Percentiles rank a stretch among this genome's conserved stretches.
Evolutionary conservation across 2,797 vertebrate genomes (phyloP).

Genomic region (Spinibarbus caldwelli): DNA sequence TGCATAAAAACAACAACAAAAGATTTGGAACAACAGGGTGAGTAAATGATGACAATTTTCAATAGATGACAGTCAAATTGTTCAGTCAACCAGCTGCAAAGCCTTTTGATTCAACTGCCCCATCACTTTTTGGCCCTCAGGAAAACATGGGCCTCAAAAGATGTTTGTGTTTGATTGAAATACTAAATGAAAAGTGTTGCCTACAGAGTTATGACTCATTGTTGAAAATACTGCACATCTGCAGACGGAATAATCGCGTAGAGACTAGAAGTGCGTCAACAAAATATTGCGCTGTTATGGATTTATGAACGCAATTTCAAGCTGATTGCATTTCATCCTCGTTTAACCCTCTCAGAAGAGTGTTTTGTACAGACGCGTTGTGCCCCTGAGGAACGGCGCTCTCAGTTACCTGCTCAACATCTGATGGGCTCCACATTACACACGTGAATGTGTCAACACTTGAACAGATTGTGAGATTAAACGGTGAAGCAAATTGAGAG

Average conservation of each 20-base stretch:
- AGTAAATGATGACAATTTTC: not conserved
- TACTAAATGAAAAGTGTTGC: slow-evolving; percentile 1
- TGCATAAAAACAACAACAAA: not conserved
- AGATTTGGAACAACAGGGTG: not conserved
- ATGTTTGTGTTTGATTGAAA: slow-evolving; percentile 8
- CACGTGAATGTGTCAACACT: slow-evolving; percentile 27
- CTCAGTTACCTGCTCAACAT: not conserved
- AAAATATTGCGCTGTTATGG: slow-evolving; percentile 17
- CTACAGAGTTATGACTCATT: not conserved
- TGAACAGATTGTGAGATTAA: slow-evolving; percentile 39
- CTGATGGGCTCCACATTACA: not conserved
- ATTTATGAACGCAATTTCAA: slow-evolving; percentile 45
- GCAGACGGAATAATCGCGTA: not conserved
- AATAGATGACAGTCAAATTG: not conserved
- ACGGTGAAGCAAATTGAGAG: slow-evolving; percentile 17
- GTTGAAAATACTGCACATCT: not conserved
- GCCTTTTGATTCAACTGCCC: not conserved
- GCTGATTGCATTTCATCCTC: slow-evolving; percentile 14
- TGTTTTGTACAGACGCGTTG: slow-evolving; percentile 18
- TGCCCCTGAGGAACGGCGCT: slow-evolving; percentile 10
- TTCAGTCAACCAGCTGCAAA: not conserved
- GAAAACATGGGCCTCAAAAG: not conserved
- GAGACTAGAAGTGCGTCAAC: not conserved
- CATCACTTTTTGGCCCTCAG: not conserved
- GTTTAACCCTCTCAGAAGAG: slow-evolving; percentile 27